Evolutionary conservation across 2,113 vertebrate species (phyloP), one percentile per base, ranked within the genome.

Genomic region (Cygnus atratus): DNA sequence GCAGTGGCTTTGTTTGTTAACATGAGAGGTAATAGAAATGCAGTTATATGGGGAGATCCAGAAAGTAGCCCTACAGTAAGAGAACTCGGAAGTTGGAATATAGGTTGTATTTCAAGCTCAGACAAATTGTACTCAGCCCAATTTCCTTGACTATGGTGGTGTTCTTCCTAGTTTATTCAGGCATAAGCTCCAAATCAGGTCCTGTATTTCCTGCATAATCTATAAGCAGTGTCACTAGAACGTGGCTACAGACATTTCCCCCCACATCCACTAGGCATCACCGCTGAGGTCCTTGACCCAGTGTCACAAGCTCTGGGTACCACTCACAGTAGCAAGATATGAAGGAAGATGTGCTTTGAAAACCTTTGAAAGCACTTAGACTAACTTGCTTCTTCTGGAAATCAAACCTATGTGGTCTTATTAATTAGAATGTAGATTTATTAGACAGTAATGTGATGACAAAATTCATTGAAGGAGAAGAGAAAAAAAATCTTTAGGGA

Each of bases 211-310:
- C 33, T 68, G 20, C 25, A 20, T 50, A 33, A 31, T 37, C 68
- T 43, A 37, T 17, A 70, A 50, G 33, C 16, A 91, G 13, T 17
- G 46, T 48, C n/a, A 39, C 29, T 25, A 39, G 61, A 78, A 84
- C 9, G 24, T 57, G 39, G 65, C 11, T 21, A 44, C n/a, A 79
- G 54, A 41, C 31, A 67, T 4, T 28, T 54, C 44, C 15, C 18
- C 78, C 39, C 54, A 22, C 0, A 0, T 26, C 10, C 14, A 11
- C 33, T 7, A 14, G 14, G 20, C 15, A 66, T 19, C 29, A 62
- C 0, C 2, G 22, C 15, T 67, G 44, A 65, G 88, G 68, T 62
- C n/a, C 16, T 66, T 59, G 41, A 52, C n/a, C 37, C 25, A 25
- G 28, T 3, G 58, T 31, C 84, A 59, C 11, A 16, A 5, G 59